phyloP scores from a whole-genome alignment of 2,888 invertebrate species.

The Scrobipalpa atriplicella region DNA sequence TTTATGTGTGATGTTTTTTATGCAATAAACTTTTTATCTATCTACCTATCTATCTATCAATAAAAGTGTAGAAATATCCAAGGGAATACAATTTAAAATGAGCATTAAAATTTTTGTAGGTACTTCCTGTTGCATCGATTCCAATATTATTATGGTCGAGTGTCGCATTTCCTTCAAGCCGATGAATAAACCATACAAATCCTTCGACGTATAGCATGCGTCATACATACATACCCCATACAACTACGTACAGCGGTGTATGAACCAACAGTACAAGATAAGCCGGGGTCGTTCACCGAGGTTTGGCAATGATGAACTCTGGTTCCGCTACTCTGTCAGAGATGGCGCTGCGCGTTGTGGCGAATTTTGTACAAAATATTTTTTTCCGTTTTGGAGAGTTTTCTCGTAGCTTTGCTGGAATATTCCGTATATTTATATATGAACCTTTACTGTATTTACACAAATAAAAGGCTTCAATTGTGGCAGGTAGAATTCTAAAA shows the following conservation, averaged over 20 bases:
- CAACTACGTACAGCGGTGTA: conserved; percentile 12
- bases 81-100: too few relatives aligned
- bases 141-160: not conserved
- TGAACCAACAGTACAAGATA: conserved; percentile 44
- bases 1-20: too few relatives aligned
- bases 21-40: too few relatives aligned
- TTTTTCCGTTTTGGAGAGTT: not conserved
- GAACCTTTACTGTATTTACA: too few relatives aligned
- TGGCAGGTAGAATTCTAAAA: too few relatives aligned
- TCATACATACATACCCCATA: conserved; percentile 16
- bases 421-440: too few relatives aligned
- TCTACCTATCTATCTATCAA: too few relatives aligned
- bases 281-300: conserved; percentile 62
- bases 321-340: conserved; percentile 55
- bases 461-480: not conserved
- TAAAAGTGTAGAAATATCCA: too few relatives aligned
- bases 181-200: conserved; percentile 19
- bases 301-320: conserved; percentile 77
- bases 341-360: conserved; percentile 50
- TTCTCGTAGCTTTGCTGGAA: not conserved
- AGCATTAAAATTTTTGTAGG: not conserved
- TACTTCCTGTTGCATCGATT: not conserved
- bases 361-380: too few relatives aligned
- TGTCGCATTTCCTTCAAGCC: not conserved
- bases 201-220: conserved; percentile 17